Evolutionary conservation across 2,113 vertebrate species (phyloP).

Genomic region (Rhipidura dahli): DNA sequence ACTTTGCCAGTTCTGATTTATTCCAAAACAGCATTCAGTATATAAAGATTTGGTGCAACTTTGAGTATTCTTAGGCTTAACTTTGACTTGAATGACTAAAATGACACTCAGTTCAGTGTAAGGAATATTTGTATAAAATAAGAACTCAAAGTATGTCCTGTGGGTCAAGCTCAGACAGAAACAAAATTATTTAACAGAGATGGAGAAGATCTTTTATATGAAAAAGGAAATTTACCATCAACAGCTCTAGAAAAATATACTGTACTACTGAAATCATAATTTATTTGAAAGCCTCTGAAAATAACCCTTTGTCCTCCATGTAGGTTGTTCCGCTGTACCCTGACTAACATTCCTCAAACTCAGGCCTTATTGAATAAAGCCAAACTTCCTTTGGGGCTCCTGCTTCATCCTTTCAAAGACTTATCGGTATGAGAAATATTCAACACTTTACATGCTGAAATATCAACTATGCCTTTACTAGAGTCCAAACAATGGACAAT

Average conservation of each 20-base stretch:
- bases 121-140: neutral
- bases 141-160: neutral
- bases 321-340: conserved; percentile 92
- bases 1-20: neutral
- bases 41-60: neutral
- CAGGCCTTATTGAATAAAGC: conserved; percentile 96
- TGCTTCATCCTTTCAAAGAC: conserved; percentile 98
- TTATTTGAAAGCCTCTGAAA: conserved; percentile 45
- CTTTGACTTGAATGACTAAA: neutral
- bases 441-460: conserved; percentile 1
- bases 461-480: neutral
- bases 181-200: neutral
- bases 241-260: neutral
- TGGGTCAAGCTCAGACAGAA: neutral
- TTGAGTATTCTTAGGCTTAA: neutral
- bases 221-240: neutral
- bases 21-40: neutral
- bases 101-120: neutral
- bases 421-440: conserved; percentile 84
- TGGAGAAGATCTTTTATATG: neutral
- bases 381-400: conserved; percentile 93
- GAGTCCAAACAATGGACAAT: neutral
- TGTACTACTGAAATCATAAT: neutral
- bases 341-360: conserved; percentile 96
- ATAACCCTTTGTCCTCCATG: conserved; percentile 52